Conservation (phyloP, 2,113 vertebrate genomes). For the Leuciscus idus region DNA sequence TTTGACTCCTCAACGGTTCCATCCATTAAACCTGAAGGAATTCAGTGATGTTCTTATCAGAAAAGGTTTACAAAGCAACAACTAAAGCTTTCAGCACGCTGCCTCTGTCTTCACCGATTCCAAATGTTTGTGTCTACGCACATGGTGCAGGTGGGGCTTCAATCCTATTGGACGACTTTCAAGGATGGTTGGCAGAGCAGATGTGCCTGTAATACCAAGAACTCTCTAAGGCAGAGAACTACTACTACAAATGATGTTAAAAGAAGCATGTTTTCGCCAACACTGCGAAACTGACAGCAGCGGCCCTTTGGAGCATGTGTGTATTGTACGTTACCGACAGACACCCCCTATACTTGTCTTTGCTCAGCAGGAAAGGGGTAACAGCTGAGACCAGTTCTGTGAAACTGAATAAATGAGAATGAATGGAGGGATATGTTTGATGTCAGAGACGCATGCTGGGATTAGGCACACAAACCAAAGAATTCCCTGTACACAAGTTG, state of each 20-base stretch:
- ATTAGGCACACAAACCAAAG: neutral
- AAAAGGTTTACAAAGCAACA: neutral
- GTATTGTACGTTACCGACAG: neutral
- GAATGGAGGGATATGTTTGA: neutral
- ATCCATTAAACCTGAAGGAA: neutral
- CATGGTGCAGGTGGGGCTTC: conserved; percentile 6
- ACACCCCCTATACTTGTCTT: neutral
- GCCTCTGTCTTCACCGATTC: neutral
- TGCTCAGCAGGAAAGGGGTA: neutral
- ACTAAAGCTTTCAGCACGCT: neutral
- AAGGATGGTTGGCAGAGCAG: conserved; percentile 24
- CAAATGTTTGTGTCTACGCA: neutral
- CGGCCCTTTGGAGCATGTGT: neutral
- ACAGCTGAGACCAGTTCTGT: conserved; percentile 9
- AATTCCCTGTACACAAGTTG: neutral
- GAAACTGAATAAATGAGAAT: neutral
- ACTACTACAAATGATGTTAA: conserved; percentile 24
- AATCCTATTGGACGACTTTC: conserved; percentile 9
- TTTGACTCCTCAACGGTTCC: neutral
- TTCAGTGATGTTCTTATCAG: neutral
- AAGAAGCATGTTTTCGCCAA: neutral
- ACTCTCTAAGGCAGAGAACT: conserved; percentile 2
- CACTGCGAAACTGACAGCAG: conserved; percentile 7
- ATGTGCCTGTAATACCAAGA: conserved; percentile 17
- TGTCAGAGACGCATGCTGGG: conserved; percentile 21